Conservation (phyloP, 2,888 invertebrate species). For the Aproaerema taeniolella region DNA sequence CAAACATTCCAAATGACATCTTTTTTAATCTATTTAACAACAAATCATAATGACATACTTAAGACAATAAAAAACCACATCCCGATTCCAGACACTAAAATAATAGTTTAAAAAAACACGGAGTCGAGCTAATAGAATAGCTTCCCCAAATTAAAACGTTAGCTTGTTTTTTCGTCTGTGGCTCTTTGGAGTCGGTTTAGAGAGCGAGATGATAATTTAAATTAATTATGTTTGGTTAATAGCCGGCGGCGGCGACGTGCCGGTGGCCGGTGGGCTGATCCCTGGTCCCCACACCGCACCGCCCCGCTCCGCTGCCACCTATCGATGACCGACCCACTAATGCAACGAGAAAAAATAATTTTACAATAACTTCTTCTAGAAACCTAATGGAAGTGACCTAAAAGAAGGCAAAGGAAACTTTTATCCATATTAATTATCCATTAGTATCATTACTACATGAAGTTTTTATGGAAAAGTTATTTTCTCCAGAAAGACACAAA, state of each 20-base stretch:
- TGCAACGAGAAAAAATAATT: too few species aligned
- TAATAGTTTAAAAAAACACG: conserved; percentile 52
- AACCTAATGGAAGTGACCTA: too few species aligned
- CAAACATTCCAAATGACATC: conserved; percentile 20
- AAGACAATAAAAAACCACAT: conserved; percentile 36
- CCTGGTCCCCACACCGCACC: too few species aligned
- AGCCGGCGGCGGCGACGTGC: conserved; percentile 25
- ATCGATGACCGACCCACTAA: too few species aligned
- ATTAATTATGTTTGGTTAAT: conserved; percentile 71
- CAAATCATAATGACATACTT: conserved; percentile 36
- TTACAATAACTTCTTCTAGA: too few species aligned
- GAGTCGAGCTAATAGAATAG: conserved; percentile 33
- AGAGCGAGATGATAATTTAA: conserved; percentile 49
- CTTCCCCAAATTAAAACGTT: conserved; percentile 51
- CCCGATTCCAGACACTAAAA: conserved; percentile 39
- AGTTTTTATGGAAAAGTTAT: too few species aligned
- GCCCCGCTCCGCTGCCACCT: too few species aligned
- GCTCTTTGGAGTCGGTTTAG: conserved; percentile 21
- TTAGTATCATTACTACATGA: too few species aligned
- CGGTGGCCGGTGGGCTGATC: too few species aligned
- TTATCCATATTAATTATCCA: too few species aligned
- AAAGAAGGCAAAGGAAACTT: too few species aligned
- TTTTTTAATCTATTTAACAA: conserved; percentile 36
- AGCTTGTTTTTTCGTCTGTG: conserved; percentile 30
- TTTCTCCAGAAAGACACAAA: too few species aligned